Base-by-base conservation (phyloP, 2,797 vertebrate genomes). In the Gallinago nigripennis region DNA sequence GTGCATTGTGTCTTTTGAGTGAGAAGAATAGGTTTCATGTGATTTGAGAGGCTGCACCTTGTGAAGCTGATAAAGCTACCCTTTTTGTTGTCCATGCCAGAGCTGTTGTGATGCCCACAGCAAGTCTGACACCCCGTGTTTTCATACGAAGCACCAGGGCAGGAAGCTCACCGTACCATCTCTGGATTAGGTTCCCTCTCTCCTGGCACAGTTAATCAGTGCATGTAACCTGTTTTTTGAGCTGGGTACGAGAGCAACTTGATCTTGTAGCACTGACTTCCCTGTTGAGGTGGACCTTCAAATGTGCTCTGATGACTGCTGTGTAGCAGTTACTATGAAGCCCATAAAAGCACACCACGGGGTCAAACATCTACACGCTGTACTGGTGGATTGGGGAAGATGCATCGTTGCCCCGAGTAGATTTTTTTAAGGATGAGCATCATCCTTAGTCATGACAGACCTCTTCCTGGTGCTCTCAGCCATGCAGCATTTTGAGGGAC, bases 241-340 rank as follows among this genome's bases (percentile, higher is more conserved):
- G 77, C 5, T 9, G 61, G 45, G 7, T 31, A 27, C 25, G 57
- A 51, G n/a, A 65, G 56, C 61, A 50, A 3, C 30, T 45, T 46
- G 46, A 46, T 41, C 30, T 35, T 18, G 10, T 8, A n/a, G 31
- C 82, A 12, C 27, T 16, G 56, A 43, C 24, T n/a, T 39, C 20
- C 35, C 61, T 12, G 21, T 28, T 8, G 39, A 27, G 56, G 16
- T n/a, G 33, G 73, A 9, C n/a, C 39, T 70, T 8, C 25, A 16
- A 0, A 11, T 25, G 61, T 35, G 57, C 33, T 41, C 31, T n/a
- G 72, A 51, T n/a, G 50, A 4, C 27, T 39, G 66, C 45, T 11
- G 0, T 0, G 1, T 0, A 28, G 27, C 53, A 39, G 51, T 27
- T 73, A 5, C 45, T 16, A 13, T 2, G 28, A 14, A 68, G 31